Evolutionary conservation across 2,888 invertebrate species (phyloP).

Genomic region (Alsophila aescularia): DNA sequence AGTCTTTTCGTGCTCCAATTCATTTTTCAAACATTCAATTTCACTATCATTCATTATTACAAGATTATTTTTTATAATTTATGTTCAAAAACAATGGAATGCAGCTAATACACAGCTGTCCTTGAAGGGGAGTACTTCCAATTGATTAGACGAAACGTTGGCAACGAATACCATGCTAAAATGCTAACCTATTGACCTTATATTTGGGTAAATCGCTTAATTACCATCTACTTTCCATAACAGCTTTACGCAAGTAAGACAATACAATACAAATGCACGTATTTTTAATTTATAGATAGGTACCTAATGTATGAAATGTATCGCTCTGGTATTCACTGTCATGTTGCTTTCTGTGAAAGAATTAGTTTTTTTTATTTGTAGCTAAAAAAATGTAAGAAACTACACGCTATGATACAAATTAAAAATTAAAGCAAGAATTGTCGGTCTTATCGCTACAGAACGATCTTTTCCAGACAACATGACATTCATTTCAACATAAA

Average conservation of each 20-base stretch:
- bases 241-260: not conserved
- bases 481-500: too few species aligned
- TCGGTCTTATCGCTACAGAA: too few species aligned
- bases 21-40: slow-evolving; percentile 73
- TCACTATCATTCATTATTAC: slow-evolving; percentile 72
- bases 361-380: too few species aligned
- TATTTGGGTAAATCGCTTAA: slow-evolving; percentile 7
- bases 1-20: slow-evolving; percentile 77
- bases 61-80: slow-evolving; percentile 25
- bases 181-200: slow-evolving; percentile 27
- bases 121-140: slow-evolving; percentile 88
- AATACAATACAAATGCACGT: too few species aligned
- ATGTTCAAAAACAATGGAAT: slow-evolving; percentile 28
- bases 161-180: slow-evolving; percentile 36
- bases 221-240: slow-evolving; percentile 19
- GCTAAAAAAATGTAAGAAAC: too few species aligned
- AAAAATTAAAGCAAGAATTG: too few species aligned
- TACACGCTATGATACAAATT: too few species aligned
- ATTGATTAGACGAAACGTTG: slow-evolving; percentile 50
- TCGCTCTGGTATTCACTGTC: too few species aligned
- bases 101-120: slow-evolving; percentile 84
- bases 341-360: too few species aligned
- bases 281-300: too few species aligned
- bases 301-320: too few species aligned
- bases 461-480: too few species aligned